These are phyloP conservation scores for Gambelia wislizenii DNA, from an alignment of 2,797 vertebrate species.

Conservation along the genomic window DNA sequence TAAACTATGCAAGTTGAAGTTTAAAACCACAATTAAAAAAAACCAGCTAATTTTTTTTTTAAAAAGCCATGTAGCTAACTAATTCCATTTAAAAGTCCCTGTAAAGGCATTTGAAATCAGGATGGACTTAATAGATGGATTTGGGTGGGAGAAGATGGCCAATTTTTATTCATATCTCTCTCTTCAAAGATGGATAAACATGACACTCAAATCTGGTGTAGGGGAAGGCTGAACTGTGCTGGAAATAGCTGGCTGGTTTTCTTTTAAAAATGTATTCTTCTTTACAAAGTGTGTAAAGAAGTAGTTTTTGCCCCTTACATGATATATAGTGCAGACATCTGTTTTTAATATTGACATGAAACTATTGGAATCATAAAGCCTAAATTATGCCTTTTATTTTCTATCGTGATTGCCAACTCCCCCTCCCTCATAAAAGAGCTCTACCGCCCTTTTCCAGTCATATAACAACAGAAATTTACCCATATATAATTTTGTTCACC, in stretches of 20 bases:
- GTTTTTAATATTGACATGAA: slow-evolving; percentile 53
- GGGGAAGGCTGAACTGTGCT: too few species aligned
- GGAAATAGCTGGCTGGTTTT: not conserved
- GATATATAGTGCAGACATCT: slow-evolving; percentile 41
- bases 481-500: not conserved
- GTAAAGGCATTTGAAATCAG: not conserved
- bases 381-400: slow-evolving; percentile 17
- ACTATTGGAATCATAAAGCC: not conserved
- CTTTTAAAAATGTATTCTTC: not conserved
- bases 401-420: not conserved
- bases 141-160: too few species aligned
- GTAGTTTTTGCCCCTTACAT: not conserved
- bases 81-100: not conserved
- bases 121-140: not conserved
- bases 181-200: not conserved
- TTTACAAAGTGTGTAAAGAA: not conserved
- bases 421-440: not conserved
- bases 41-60: not conserved
- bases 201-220: not conserved
- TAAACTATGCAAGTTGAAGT: too few species aligned
- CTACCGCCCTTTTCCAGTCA: not conserved
- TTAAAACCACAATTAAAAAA: not conserved
- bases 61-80: not conserved
- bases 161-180: not conserved
- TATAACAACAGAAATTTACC: not conserved